Evolutionary conservation across 2,113 vertebrate genomes (phyloP).

Genomic region (Labrus mixtus): DNA sequence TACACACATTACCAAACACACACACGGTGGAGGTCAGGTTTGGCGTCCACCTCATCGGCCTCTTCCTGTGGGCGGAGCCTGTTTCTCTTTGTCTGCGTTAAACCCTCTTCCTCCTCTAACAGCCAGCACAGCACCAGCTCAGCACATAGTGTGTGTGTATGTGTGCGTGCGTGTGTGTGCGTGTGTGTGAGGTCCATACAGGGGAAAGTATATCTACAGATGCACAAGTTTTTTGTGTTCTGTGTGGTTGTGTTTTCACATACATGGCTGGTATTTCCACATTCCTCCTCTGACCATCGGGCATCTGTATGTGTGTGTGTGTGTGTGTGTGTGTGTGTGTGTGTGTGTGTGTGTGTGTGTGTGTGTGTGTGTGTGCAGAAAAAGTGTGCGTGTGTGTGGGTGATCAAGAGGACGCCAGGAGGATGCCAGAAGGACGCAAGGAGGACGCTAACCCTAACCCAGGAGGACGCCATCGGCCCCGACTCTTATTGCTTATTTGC

Average conservation of each 20-base stretch:
- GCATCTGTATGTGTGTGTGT: background rate
- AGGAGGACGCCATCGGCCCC: too few species aligned
- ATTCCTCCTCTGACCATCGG: conserved; percentile 30
- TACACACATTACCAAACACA: too few species aligned
- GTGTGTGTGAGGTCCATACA: background rate
- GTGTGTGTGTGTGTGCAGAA: background rate
- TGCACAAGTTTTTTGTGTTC: conserved; percentile 14
- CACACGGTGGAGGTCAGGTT: conserved; percentile 30
- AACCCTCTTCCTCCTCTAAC: conserved; percentile 67
- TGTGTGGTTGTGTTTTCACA: conserved; percentile 23
- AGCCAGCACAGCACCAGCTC: conserved; percentile 69
- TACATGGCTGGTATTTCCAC: conserved; percentile 23
- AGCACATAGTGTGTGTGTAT: conserved; percentile 59
- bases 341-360: background rate
- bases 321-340: too few species aligned
- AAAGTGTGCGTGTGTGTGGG: conserved; percentile 5
- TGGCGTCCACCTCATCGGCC: conserved; percentile 25
- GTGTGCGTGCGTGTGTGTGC: background rate
- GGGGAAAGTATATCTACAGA: conserved; percentile 2
- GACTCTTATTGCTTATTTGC: too few species aligned
- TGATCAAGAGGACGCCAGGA: too few species aligned
- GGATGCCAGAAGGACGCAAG: too few species aligned
- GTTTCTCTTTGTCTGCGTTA: conserved; percentile 67
- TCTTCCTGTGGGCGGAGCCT: conserved; percentile 57
- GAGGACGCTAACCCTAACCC: too few species aligned